Percentiles rank a stretch among this genome's conserved stretches.
These are phyloP conservation scores for Tautogolabrus adspersus DNA, from an alignment of 2,113 vertebrate species.

Conservation along the genomic window DNA sequence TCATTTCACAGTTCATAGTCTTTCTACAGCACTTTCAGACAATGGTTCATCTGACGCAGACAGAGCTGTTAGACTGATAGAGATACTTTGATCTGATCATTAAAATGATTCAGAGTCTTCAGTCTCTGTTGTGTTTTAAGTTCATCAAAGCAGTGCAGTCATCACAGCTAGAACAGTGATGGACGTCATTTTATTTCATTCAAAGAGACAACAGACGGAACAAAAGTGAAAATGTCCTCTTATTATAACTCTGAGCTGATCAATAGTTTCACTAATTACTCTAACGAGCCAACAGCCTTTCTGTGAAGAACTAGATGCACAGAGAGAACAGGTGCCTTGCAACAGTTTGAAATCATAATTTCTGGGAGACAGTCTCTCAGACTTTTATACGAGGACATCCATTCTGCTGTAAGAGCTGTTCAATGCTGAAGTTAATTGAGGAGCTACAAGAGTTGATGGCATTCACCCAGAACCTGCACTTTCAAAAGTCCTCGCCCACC, in stretches of 20 bases:
- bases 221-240: too few species aligned
- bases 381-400: background rate
- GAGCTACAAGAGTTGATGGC: conserved; percentile 4
- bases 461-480: conserved; percentile 43
- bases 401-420: conserved; percentile 29
- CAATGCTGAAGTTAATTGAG: conserved; percentile 9
- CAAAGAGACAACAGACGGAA: too few species aligned
- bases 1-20: conserved; percentile 69
- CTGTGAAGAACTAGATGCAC: too few species aligned
- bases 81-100: conserved; percentile 50
- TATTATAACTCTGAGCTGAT: too few species aligned
- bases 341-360: too few species aligned
- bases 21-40: conserved; percentile 41
- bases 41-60: conserved; percentile 40
- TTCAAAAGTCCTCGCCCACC: conserved; percentile 42
- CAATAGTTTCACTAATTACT: too few species aligned
- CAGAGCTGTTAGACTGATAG: conserved; percentile 41
- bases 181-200: too few species aligned
- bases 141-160: conserved; percentile 6
- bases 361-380: background rate
- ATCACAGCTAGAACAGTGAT: background rate
- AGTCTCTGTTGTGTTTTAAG: conserved; percentile 19
- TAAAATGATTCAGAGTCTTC: too few species aligned
- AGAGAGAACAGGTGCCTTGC: too few species aligned
- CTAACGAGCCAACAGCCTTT: too few species aligned